Evolutionary conservation across 2,888 invertebrate genomes (phyloP).

Genomic region (Eudemis profundana): DNA sequence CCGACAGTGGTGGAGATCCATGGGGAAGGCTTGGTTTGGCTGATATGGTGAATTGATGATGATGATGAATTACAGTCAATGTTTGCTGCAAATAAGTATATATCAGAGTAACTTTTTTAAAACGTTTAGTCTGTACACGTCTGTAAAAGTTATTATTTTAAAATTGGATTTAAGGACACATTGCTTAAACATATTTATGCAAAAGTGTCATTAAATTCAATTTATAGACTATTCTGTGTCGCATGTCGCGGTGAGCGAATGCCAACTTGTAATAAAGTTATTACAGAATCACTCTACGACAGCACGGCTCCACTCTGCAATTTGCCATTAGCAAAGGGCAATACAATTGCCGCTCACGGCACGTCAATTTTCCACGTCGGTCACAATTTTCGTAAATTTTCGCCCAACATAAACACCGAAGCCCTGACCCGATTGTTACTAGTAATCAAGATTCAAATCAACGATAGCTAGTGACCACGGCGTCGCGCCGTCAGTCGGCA

Average conservation of each 20-base stretch:
- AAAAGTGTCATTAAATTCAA: too few relatives aligned
- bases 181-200: too few relatives aligned
- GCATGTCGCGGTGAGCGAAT: not conserved
- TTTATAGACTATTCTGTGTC: too few relatives aligned
- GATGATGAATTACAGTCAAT: too few relatives aligned
- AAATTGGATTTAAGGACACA: too few relatives aligned
- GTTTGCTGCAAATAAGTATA: too few relatives aligned
- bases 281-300: conserved; percentile 16
- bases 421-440: conserved; percentile 77
- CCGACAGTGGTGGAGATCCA: too few relatives aligned
- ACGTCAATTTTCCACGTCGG: conserved; percentile 32
- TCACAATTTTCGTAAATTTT: conserved; percentile 40
- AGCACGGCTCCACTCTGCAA: not conserved
- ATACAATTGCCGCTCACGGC: conserved; percentile 11
- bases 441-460: conserved; percentile 80
- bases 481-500: conserved; percentile 72
- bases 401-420: conserved; percentile 54
- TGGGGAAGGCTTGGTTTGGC: too few relatives aligned
- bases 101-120: too few relatives aligned
- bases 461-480: conserved; percentile 80
- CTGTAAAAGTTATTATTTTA: too few relatives aligned
- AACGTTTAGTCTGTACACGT: too few relatives aligned
- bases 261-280: conserved; percentile 8
- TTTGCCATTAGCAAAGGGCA: conserved; percentile 20
- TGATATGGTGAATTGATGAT: too few relatives aligned